Base-by-base conservation (phyloP, 2,113 vertebrate genomes). In the Quiscalus mexicanus region DNA sequence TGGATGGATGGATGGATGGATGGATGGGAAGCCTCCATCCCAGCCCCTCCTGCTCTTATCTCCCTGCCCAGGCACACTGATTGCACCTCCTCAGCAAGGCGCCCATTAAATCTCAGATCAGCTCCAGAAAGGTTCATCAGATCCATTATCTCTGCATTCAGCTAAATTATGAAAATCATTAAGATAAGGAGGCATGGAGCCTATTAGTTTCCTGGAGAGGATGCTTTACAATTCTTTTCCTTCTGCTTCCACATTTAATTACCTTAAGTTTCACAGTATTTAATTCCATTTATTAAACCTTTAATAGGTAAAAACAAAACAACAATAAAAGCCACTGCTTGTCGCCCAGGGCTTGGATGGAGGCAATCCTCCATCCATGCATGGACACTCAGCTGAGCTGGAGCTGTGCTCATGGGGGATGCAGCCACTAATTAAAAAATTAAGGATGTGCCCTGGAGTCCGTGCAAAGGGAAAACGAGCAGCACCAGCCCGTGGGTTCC, bases 131-230 rank as follows among this genome's bases (percentile, higher is more conserved):
- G 95, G 85, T 93, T 96, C 95, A 87, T 92, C 93, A 93, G 81
- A 91, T 95, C 95, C 88, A 87, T 97, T 96, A 97, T 92, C 96
- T 92, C 92, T 83, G 93, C 94, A 84, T 96, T 97, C 84, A 79
- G 91, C 83, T 84, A 87, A 94, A 96, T 97, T 94, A 97, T 94
- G 95, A 96, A 96, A 96, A 96, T 94, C 96, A 96, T 95, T 91
- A 94, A 67, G 86, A 96, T 88, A 93, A 94, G 96, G 90, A 97
- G 83, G 85, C 79, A 81, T 37, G 60, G 68, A 88, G 89, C 70
- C 93, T 93, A 91, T 95, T 96, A 95, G 96, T 87, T 96, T 94
- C 95, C 94, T 90, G 90, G 70, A 90, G 89, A 91, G 83, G 96
- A 94, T 70, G 76, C 92, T 82, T 84, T 59, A 73, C 77, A 22